Base-by-base conservation (phyloP, 1,140 invertebrate species). In the Drosophila quadrilineata region DNA sequence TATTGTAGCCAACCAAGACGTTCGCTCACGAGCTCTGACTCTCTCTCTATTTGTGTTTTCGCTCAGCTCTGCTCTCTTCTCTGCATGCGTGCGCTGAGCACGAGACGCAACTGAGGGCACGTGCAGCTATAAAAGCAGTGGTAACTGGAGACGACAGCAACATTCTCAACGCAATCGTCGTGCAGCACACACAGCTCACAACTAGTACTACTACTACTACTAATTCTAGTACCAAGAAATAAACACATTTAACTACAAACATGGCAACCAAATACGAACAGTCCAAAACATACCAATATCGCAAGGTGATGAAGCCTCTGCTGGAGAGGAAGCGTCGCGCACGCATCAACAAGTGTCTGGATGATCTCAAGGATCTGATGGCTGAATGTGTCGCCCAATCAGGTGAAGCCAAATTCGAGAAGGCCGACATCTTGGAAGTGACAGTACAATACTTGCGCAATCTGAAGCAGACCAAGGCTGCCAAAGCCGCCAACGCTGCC, bases 251-350 rank as follows among this genome's bases (percentile, higher is more conserved):
- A 50, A 24, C 19, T 22, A 62, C 26, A 26, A 60, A 50, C 36
- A 88, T 89, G 84, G 87, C 82, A 45, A 88, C 80, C 64, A 88
- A 86, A 84, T 88, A 89, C 71, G 87, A 89, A 57, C 38, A 71
- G 53, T 96, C 95, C 62, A 93, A 96, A 88, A 97, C 96, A 74
- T 96, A 96, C 90, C 96, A 97, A 89, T 97, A 97, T 91, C 93
- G 96, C 90, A 97, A 97, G 93, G 95, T 97, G 85, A 97, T 96
- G 95, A 99, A 99, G 90, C 98, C 98, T 70, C 94, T 98, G 93
- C 93, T 99, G 89, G 98, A 99, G 91, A 94, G 97, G 75, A 97
- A 97, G 91, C 93, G 97, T 53, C 92, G 98, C 74, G 97, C 97
- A 38, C 92, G 98, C 72, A 99, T 99, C 91, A 99, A 99, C 91